These are phyloP conservation scores for Brachirus orientalis DNA, from an alignment of 2,113 vertebrate species.

Conservation along the genomic window DNA sequence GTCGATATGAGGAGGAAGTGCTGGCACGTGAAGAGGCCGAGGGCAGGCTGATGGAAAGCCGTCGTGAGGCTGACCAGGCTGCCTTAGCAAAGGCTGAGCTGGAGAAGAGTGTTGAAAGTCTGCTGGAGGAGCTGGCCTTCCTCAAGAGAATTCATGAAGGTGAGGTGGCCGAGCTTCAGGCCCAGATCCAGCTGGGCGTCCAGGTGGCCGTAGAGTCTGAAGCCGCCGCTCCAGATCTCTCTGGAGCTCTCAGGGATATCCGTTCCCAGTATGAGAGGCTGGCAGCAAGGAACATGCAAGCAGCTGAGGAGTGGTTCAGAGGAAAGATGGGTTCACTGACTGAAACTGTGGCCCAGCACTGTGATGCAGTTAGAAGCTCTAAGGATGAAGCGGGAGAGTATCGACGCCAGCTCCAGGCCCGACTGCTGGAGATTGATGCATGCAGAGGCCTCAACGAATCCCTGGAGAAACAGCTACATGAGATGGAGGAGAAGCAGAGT, in stretches of 20 bases:
- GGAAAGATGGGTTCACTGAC: conserved; percentile 80
- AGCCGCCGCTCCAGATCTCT: conserved; percentile 67
- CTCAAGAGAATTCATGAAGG: conserved; percentile 78
- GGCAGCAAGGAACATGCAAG: conserved; percentile 79
- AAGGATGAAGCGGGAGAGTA: conserved; percentile 81
- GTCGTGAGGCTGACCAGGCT: conserved; percentile 74
- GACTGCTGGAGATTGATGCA: conserved; percentile 79
- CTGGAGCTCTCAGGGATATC: conserved; percentile 69
- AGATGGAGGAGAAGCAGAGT: conserved; percentile 80
- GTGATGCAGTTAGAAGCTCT: conserved; percentile 70
- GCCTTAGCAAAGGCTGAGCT: conserved; percentile 74
- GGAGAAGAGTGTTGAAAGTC: conserved; percentile 73
- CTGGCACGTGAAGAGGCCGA: conserved; percentile 78
- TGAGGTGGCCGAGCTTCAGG: conserved; percentile 77
- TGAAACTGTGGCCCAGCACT: conserved; percentile 78
- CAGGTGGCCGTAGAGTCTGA: conserved; percentile 76
- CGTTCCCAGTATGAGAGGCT: conserved; percentile 81
- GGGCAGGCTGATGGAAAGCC: conserved; percentile 76
- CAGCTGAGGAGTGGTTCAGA: conserved; percentile 84
- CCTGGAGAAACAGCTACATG: conserved; percentile 80
- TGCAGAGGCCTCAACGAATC: conserved; percentile 75
- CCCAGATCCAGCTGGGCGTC: conserved; percentile 73
- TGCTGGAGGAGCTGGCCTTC: conserved; percentile 74
- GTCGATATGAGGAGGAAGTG: conserved; percentile 68
- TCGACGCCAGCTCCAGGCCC: conserved; percentile 74